Evolutionary conservation across 1,140 invertebrate genomes (phyloP).

Genomic region (Polyergus mexicanus): DNA sequence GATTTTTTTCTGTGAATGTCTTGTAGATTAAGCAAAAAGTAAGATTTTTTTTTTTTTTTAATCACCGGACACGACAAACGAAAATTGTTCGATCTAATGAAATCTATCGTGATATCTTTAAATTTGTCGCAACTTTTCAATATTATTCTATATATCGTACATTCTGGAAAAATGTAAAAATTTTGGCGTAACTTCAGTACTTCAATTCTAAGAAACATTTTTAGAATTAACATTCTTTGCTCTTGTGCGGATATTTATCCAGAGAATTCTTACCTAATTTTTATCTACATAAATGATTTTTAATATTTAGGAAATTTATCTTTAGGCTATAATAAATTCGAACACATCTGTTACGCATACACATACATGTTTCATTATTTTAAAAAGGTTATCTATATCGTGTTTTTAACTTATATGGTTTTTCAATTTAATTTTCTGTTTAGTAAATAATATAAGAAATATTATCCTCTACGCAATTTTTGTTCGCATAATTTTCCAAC

Average conservation of each 20-base stretch:
- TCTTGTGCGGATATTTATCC: neutral
- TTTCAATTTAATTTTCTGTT: no score
- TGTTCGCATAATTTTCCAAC: no score
- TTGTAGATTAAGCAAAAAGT: neutral
- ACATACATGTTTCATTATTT: neutral
- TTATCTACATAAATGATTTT: neutral
- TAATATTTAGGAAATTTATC: neutral
- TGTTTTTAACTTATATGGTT: no score
- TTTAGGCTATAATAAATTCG: neutral
- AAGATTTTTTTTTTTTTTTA: no score
- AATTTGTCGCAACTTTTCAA: no score
- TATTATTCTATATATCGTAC: neutral
- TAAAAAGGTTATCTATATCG: no score
- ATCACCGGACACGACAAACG: no score
- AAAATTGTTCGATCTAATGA: no score
- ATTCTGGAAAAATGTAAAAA: neutral
- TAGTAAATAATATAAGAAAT: no score
- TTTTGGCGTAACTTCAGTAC: neutral
- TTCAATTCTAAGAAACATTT: no score
- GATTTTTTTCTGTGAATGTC: neutral
- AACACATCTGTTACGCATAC: neutral
- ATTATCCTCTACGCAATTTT: no score
- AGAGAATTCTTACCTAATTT: neutral
- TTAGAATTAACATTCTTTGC: neutral
- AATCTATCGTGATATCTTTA: no score